Evolutionary conservation across 2,888 invertebrate species (phyloP), one percentile per base, ranked within the genome.

Genomic region (Drosophila anomalata): DNA sequence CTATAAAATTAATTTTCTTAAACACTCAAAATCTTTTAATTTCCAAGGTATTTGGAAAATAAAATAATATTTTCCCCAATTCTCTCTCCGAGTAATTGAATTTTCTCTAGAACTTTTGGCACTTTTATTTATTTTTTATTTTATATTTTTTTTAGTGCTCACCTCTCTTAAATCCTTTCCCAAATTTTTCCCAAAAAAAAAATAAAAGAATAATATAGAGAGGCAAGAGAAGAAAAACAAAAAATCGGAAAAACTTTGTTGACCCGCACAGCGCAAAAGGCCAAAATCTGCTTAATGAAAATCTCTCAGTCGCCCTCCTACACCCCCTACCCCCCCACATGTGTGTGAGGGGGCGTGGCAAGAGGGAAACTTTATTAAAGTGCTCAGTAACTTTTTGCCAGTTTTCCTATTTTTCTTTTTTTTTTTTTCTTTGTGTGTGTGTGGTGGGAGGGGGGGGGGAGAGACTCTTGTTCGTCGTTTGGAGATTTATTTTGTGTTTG

Each of bases 281-380:
- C 68, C 46, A 67, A 68, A 68, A 68, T 68, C 57, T 68, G 59
- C 59, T 59, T 56, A 56, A 51, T 53, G 55, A 56, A 56, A 70
- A 56, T 47, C 62, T 44, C 26, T 48, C 22, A 9, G 14, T 24
- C 48, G 12, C 11, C 41, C 36, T 36, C n/a, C 12, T 1, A 33
- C 12, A 12, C 11, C 11, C 4, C 12, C 39, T n/a, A 14, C 14
- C 7, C 29, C n/a, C 29, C 20, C 11, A 42, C 20, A 41, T 53
- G 57, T 12, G 36, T 42, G 48, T 17, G 3, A 17, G 41, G 14
- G 42, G 31, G 33, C 17, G 20, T 47, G 42, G 20, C 3, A 39
- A 33, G 51, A 12, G 65, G 12, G 14, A 22, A 61, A 69, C 44
- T 63, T 70, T 71, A 57, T 71, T 58, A 55, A 71, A 72, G 57